These are phyloP conservation scores for Drosophila pegasa DNA, from an alignment of 2,888 invertebrate species.

Conservation along the genomic window DNA sequence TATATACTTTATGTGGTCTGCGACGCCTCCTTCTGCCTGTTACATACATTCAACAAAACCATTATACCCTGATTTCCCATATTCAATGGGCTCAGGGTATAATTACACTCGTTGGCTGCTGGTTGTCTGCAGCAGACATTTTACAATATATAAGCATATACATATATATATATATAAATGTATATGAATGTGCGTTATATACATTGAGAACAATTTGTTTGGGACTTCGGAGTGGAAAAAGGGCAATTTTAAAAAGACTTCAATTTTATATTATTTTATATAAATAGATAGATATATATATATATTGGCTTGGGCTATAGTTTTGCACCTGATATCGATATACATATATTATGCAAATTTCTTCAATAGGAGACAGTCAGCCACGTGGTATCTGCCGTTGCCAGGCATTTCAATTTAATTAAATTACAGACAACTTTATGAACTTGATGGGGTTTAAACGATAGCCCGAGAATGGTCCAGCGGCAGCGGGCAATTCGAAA, in stretches of 20 bases:
- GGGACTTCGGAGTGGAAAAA: conserved; percentile 23
- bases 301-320: no score
- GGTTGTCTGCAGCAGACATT: conserved; percentile 53
- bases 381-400: conserved; percentile 33
- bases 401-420: conserved; percentile 27
- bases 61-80: no score
- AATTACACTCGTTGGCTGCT: conserved; percentile 30
- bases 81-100: no score
- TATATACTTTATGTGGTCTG: no score
- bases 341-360: no score
- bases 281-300: not conserved
- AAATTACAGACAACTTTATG: not conserved
- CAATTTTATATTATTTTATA: no score
- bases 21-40: no score
- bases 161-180: conserved; percentile 9
- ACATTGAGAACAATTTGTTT: conserved; percentile 5
- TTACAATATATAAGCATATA: conserved; percentile 43
- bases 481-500: conserved; percentile 54
- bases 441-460: not conserved
- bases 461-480: not conserved
- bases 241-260: conserved; percentile 21
- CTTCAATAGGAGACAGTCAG: conserved; percentile 7
- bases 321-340: no score
- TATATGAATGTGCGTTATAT: conserved; percentile 8
- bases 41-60: no score